Evolutionary conservation across 2,888 invertebrate genomes (phyloP), one percentile per base, ranked within the genome.

Genomic region (Lasioglossum morio): DNA sequence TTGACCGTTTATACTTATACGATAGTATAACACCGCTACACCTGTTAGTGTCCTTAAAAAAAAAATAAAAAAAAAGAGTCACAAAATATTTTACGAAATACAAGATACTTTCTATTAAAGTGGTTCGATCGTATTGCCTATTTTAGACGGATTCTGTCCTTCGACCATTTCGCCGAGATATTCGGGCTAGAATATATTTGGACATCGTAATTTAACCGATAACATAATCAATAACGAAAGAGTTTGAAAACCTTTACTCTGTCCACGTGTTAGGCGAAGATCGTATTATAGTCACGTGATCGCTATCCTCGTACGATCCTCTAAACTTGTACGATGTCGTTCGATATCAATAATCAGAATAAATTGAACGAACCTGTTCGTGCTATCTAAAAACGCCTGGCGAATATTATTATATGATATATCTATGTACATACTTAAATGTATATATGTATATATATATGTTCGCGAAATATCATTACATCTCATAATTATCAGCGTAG

Each of bases 211-310:
- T 40, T 69, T 63, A 48, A 69, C 10, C n/a, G 30, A 46, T 19
- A 43, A 66, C 53, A 37, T 66, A 66, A 72, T 63, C 27, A 34
- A 85, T 82, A 86, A 81, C 60, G 48, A 72, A 70, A 27, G 48
- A 53, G 60, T 72, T 79, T 85, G 72, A 81, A 76, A 86, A 77
- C 84, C 72, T 76, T 81, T 73, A 60, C 43, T 86, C 81, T 81
- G 77, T 78, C 48, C 81, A 85, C 86, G 85, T 85, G 85, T 77
- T 81, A 60, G 57, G 34, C 37, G 27, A 53, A 69, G 46, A 76
- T 77, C 76, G 78, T 48, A 63, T 85, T 78, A 81, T 48, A 57
- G 74, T 85, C 81, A 85, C 78, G 81, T 85, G 86, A 85, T 48
- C 66, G 60, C 73, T 66, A 72, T 73, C 66, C 75, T 86, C 78